Base-by-base conservation (phyloP, 2,888 invertebrate species). In the Parascotia fuliginaria region DNA sequence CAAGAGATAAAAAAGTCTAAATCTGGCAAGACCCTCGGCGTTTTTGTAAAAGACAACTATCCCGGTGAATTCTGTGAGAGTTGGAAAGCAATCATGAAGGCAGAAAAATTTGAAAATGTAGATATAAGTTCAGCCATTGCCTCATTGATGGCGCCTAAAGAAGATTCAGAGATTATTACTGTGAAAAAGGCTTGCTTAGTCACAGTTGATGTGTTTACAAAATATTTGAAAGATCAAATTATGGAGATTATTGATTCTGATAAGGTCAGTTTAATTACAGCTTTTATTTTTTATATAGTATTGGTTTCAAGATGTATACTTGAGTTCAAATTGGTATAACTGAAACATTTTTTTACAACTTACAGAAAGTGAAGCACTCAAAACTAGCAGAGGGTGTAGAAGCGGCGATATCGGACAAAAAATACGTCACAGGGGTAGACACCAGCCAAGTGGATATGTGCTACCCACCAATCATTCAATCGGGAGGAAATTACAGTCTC, bases 191-290 rank as follows among this genome's bases (percentile, higher is more conserved):
- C 99, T 0, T 97, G 97, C 69, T 92, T 96, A 79, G 97, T 98
- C 9, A 97, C 98, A 7, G 96, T 97, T 45, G 98, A 99, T 89
- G 96, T 99, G 9, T 99, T 98, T 84, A 97, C 96, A 39, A 99
- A 99, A 85, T 98, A 98, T 87, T 94, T 99, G 32, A 97, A 98
- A 84, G 98, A 98, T 86, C 98, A 99, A 88, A 97, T 99, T 62
- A 98, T 99, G 96, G 98, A 98, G 84, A 98, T 99, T 66, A 98
- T 99, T 78, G 99, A 99, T 93, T 96, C 97, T 3, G 99, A 99
- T 82, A 98, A 96, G 93, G 96, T 96, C 83, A 79, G 70, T 56
- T 58, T 34, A 2, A 16, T 15, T 3, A 12, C 12, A 38, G 7
- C 9, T n/a, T 9, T 38, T 14, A 1, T 16, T 9, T 16, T 19